phyloP scores from a whole-genome alignment of 2,888 invertebrate species.

The Aporophyla lueneburgensis region DNA sequence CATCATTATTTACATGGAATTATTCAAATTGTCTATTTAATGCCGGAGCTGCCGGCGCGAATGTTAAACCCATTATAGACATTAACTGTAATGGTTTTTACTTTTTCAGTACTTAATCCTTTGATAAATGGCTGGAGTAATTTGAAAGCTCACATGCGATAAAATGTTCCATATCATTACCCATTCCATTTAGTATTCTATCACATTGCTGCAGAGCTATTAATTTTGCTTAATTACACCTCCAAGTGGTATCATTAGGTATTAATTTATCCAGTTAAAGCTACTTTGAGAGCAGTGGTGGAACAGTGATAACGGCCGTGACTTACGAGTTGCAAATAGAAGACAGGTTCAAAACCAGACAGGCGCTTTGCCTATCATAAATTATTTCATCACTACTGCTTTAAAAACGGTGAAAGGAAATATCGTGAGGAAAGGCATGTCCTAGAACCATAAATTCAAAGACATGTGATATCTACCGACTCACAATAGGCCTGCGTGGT shows the following conservation, averaged over 20 bases:
- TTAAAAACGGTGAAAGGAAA: no score
- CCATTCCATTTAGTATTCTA: conserved; percentile 11
- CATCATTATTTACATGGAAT: conserved; percentile 7
- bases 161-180: conserved; percentile 3
- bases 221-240: not conserved
- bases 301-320: no score
- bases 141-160: conserved; percentile 18
- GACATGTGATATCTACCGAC: no score
- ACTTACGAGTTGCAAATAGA: no score
- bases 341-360: no score
- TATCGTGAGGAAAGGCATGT: no score
- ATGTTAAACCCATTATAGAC: conserved; percentile 31
- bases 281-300: conserved; percentile 20
- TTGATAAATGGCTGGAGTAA: conserved; percentile 29
- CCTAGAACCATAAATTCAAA: no score
- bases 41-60: conserved; percentile 10
- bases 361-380: no score
- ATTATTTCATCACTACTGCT: no score
- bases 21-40: conserved; percentile 24
- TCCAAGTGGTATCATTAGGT: conserved; percentile 16
- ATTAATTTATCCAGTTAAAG: conserved; percentile 16
- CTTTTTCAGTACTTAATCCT: conserved; percentile 27
- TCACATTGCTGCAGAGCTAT: not conserved
- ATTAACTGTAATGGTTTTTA: conserved; percentile 39
- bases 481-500: no score